Evolutionary conservation across 2,797 vertebrate genomes (phyloP), one percentile per base, ranked within the genome.

Genomic region (Siniperca undulata): DNA sequence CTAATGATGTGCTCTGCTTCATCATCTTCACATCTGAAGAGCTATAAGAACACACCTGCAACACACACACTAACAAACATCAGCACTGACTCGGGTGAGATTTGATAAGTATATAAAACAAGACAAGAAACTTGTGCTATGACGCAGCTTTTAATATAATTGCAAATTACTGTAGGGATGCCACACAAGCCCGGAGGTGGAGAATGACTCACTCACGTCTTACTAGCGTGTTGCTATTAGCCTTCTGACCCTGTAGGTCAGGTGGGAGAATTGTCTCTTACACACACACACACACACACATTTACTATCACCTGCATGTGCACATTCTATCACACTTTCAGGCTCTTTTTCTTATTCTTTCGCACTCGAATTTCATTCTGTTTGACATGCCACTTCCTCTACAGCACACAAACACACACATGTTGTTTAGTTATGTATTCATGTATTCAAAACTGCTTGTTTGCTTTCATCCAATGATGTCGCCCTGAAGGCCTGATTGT

Each of bases 141-240:
- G 79, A 88, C 10, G 61, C 81, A 65, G 59, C 74, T 69, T 89
- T 87, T 89, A 84, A 86, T 88, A 77, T 82, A 67, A 89, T 70
- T 81, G 74, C 72, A 86, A 82, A 89, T 87, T 52, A 86, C 76
- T 61, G 55, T 24, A 13, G 82, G 80, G 86, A 86, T 22, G 34
- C 53, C 27, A 16, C 65, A 66, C 71, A 3, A 58, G 77, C 77
- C 85, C 53, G 7, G 61, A 79, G 89, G 84, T 66, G 71, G 65
- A 81, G 64, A 60, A n/a, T 80, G 81, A 86, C 58, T 91, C 79
- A 77, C 65, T 71, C 56, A 7, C 3, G 1, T 27, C 44, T 79
- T 72, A 44, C 27, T 67, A 66, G 62, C 42, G 0, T 78, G 82
- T 69, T 84, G 83, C 68, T 80, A 80, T 85, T 86, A 91, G 74